Evolutionary conservation across 2,888 invertebrate genomes (phyloP), one percentile per base, ranked within the genome.

Genomic region (Tribolium freemani): DNA sequence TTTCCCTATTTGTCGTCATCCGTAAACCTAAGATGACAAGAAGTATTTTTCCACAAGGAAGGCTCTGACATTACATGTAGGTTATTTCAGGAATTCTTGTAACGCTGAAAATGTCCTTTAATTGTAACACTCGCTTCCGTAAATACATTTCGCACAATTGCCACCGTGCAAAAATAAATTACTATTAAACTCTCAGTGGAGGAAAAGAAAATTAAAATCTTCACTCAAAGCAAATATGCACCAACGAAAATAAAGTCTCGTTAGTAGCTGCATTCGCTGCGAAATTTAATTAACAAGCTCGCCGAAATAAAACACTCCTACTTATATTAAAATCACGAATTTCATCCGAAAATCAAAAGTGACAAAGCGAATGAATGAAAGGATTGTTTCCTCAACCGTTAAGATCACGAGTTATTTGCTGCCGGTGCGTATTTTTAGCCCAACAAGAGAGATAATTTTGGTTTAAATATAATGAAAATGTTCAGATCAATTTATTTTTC

Each of bases 231-330:
- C n/a, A 20, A 56, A 48, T 31, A 46, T 9, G 13, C 26, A 60
- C n/a, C 48, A 46, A 53, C 63, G 13, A 38, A 53, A 70, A 63
- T 69, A 61, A 60, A 46, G 11, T 51, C 46, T 63, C 56, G 54
- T 63, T 70, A 63, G 13, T 8, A 30, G 2, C 31, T 54, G 26
- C 56, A 50, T 53, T 48, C 11, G 44, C 56, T 26, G 50, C 54
- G 31, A 54, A 63, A 60, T 63, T 51, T 50, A 50, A 68, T 68
- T 68, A 69, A 67, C 16, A 21, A 26, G 8, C 38, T 38, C 38
- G 5, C 26, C 26, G 26, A 26, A 26, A 26, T 26, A 26, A 26
- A 38, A 38, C 38, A 38, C 38, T 9, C 38, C 38, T 9, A 3
- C 8, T 38, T 38, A 38, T n/a, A 6, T 38, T 38, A 38, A 38